These are phyloP conservation scores for Ranitomeya imitator DNA, from an alignment of 2,113 vertebrate genomes.

Conservation along the genomic window DNA sequence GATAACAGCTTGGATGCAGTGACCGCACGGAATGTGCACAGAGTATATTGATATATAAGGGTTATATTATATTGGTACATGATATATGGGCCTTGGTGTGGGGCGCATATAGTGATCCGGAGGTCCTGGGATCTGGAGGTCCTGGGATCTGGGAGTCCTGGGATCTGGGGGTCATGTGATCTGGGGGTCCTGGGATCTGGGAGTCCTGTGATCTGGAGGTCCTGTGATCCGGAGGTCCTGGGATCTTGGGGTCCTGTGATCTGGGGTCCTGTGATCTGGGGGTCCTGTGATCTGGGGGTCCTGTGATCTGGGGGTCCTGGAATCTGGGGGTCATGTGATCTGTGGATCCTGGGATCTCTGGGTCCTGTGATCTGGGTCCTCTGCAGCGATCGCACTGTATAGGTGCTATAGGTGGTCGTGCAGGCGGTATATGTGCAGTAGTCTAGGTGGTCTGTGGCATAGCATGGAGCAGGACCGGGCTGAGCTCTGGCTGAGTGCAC, in stretches of 20 bases:
- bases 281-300: too few species aligned
- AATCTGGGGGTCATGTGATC: neutral
- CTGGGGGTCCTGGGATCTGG: too few species aligned
- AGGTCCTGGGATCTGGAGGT: too few species aligned
- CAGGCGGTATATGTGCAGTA: conserved; percentile 14
- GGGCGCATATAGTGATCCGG: too few species aligned
- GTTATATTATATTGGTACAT: neutral
- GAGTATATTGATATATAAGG: too few species aligned
- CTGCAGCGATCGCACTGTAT: neutral
- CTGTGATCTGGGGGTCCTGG: too few species aligned
- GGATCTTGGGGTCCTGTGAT: neutral
- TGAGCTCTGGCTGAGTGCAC: conserved; percentile 83
- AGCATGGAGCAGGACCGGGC: conserved; percentile 71
- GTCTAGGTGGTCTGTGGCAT: conserved; percentile 73
- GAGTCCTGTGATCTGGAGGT: neutral
- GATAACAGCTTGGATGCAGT: neutral
- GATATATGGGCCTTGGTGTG: neutral
- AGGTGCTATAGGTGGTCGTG: neutral
- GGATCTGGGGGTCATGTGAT: too few species aligned
- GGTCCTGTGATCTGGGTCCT: neutral
- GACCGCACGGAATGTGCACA: too few species aligned
- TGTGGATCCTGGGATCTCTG: too few species aligned
- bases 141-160: too few species aligned
- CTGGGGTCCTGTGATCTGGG: too few species aligned
- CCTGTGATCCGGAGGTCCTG: neutral